A percentile compares a stretch with the other conserved stretches of the same genome.
Evolutionary conservation across 2,888 invertebrate genomes (phyloP).

Genomic region (Archaeoteleia sp.): DNA sequence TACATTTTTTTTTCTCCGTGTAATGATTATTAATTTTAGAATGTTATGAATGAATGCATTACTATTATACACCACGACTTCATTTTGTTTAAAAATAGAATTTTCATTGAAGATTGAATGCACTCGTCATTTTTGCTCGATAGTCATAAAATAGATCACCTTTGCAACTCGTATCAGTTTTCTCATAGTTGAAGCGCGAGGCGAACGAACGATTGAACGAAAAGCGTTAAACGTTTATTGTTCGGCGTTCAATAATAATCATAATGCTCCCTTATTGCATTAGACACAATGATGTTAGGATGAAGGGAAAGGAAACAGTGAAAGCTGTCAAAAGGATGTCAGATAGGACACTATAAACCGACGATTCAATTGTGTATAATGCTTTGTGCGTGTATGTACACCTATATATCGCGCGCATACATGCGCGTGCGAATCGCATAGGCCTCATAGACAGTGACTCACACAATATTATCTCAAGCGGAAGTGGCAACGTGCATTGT

Average conservation of each 20-base stretch:
- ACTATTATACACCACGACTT: no score
- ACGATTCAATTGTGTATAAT: constrained; percentile 43
- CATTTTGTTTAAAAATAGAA: background rate
- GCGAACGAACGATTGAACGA: constrained; percentile 30
- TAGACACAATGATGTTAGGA: constrained; percentile 62
- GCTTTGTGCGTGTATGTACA: constrained; percentile 24
- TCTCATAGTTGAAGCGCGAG: constrained; percentile 7
- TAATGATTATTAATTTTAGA: no score
- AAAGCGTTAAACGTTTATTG: constrained; percentile 45
- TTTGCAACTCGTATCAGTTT: constrained; percentile 14
- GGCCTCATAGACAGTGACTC: constrained; percentile 48
- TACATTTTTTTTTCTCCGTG: no score
- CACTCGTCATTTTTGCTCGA: constrained; percentile 3
- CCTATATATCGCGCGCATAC: constrained; percentile 2
- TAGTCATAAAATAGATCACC: constrained; percentile 10
- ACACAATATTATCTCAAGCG: constrained; percentile 72
- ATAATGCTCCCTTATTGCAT: constrained; percentile 47
- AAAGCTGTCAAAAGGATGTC: constrained; percentile 61
- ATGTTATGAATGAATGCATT: no score
- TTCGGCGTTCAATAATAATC: constrained; percentile 43
- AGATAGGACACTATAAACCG: constrained; percentile 58
- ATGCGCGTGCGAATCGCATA: constrained; percentile 35
- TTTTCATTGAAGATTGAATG: background rate
- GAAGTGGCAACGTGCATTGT: constrained; percentile 70
- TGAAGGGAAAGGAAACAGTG: constrained; percentile 56